Conservation (phyloP, 2,888 invertebrate species). For the Scaeva pyrastri region DNA sequence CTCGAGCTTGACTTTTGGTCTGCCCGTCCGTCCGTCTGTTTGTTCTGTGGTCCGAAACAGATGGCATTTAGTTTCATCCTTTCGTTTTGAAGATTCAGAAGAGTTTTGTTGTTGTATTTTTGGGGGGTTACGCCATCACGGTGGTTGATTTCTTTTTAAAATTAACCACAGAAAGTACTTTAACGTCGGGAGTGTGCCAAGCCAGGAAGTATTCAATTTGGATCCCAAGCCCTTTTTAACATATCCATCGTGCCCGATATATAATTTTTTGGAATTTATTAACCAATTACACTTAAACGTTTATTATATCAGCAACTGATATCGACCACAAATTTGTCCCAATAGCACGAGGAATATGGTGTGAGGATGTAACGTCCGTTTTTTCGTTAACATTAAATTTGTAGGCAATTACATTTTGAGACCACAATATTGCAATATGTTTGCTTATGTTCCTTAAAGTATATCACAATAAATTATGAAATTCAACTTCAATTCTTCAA, state of each 20-base stretch:
- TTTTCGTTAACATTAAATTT: not conserved
- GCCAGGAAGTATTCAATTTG: conserved; percentile 69
- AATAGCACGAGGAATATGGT: conserved; percentile 26
- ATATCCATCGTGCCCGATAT: conserved; percentile 27
- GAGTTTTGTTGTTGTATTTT: not conserved
- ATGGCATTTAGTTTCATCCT: conserved; percentile 62
- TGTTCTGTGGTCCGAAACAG: conserved; percentile 65
- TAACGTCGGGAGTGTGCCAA: conserved; percentile 59
- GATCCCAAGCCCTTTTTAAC: not conserved
- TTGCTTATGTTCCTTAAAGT: too few species aligned
- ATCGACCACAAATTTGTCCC: conserved; percentile 60
- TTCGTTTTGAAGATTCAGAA: conserved; percentile 35
- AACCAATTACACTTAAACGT: conserved; percentile 41
- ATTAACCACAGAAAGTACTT: conserved; percentile 46
- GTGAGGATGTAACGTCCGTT: not conserved
- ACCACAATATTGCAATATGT: not conserved
- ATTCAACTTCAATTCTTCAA: too few species aligned
- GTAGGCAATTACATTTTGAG: not conserved
- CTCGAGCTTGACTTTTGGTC: not conserved
- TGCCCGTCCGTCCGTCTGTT: conserved; percentile 31
- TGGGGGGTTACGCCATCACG: conserved; percentile 48
- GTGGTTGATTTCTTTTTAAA: conserved; percentile 50
- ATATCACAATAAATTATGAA: too few species aligned
- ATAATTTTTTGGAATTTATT: conserved; percentile 56
- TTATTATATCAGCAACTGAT: conserved; percentile 40